Evolutionary conservation across 1,140 invertebrate species (phyloP), one percentile per base, ranked within the genome.

Genomic region (Linepithema humile): DNA sequence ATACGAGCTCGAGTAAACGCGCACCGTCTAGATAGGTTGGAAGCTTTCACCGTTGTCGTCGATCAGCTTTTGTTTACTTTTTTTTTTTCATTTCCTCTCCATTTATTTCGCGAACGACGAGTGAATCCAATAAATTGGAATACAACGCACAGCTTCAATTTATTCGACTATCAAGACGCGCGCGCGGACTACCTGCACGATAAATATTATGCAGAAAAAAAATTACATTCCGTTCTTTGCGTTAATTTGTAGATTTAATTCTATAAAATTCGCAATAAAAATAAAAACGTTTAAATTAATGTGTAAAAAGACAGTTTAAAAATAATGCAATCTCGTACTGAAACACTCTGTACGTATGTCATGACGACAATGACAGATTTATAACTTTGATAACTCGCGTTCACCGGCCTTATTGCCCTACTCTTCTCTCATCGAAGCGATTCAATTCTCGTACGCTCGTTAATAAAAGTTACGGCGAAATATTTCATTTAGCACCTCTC

Each of bases 1-100:
- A 73, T 53, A 86, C 78, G 62, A 53, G 80, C 43, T 77, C 53
- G 43, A 59, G 64, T 72, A 70, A 75, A 74, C 67, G 69, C 29
- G 7, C 48, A 53, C 59, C 55, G 60, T 45, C 57, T 55, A 43
- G 62, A 29, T 75, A 67, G 70, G 55, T 9, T 26, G 40, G 50
- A 29, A 38, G 23, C 48, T 82, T 73, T 60, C 59, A 59, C 23
- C 29, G 50, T 35, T 82, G 29, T 53, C 62, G 50, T 38, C 23
- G 20, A 45, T 50, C 64, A 38, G 7, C 12, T 0, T 29, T 17
- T 48, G 20, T 70, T 40, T 75, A 9, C 0, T 29, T 10, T 50
- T 23, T 72, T 40, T 77, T 23, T 12, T 20, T 77, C 43, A 9
- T 43, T 45, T 32, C 60, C 12, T 60, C 26, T 62, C 5, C 32